These are phyloP conservation scores for Hypsopygia costalis DNA, from an alignment of 2,888 invertebrate species.

Conservation along the genomic window DNA sequence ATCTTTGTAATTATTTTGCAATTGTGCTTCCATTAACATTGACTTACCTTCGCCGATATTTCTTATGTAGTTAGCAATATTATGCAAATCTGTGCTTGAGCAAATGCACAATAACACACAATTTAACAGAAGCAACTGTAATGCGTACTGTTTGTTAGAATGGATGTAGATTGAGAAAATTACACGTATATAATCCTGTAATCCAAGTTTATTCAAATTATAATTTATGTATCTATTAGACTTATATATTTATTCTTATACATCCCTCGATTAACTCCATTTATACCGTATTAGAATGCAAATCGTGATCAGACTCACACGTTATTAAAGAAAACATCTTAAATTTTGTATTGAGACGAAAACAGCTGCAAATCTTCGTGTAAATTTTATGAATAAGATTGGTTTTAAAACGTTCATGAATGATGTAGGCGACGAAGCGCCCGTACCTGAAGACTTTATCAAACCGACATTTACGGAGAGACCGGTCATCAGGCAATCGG, in stretches of 20 bases:
- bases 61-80: constrained; percentile 48
- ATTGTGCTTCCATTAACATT: constrained; percentile 49
- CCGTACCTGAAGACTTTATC: constrained; percentile 94
- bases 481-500: constrained; percentile 97
- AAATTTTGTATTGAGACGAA: constrained; percentile 41
- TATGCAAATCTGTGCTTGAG: constrained; percentile 59
- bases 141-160: constrained; percentile 71
- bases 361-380: constrained; percentile 54
- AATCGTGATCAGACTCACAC: constrained; percentile 42
- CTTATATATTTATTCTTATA: constrained; percentile 52
- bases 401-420: constrained; percentile 47
- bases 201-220: constrained; percentile 16
- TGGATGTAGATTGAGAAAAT: constrained; percentile 43
- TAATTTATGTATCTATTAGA: constrained; percentile 50
- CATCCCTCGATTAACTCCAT: constrained; percentile 64
- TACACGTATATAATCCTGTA: constrained; percentile 42
- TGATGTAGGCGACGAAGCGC: constrained; percentile 94
- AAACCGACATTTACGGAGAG: constrained; percentile 99
- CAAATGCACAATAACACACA: constrained; percentile 60
- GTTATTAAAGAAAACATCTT: constrained; percentile 76
- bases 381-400: constrained; percentile 27
- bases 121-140: constrained; percentile 67
- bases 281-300: constrained; percentile 40
- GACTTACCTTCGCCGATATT: constrained; percentile 32
- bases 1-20: constrained; percentile 35